phyloP scores from a whole-genome alignment of 2,888 invertebrate genomes.

The Stenchaetothrips biformis region DNA sequence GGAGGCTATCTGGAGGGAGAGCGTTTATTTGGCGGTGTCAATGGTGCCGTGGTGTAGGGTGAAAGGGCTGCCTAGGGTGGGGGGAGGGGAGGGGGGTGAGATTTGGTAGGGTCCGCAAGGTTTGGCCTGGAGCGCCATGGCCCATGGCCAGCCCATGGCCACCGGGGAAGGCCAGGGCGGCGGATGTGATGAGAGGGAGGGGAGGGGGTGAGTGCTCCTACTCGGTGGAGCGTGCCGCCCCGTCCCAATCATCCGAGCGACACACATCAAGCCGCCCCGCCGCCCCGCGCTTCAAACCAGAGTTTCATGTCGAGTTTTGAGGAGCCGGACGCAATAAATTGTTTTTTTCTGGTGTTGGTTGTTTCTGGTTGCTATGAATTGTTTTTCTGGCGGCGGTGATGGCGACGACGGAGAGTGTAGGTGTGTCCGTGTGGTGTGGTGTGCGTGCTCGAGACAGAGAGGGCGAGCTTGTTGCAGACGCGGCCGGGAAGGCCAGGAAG shows the following conservation, averaged over 20 bases:
- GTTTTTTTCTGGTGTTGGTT: too few species aligned
- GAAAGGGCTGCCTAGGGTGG: background rate
- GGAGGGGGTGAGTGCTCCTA: background rate
- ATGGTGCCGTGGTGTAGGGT: background rate
- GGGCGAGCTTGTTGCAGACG: too few species aligned
- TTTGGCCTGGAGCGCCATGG: background rate
- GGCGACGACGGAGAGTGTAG: too few species aligned
- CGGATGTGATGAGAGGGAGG: background rate
- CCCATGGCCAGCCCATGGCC: background rate
- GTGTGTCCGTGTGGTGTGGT: too few species aligned
- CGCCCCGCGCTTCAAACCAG: background rate
- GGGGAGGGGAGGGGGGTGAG: background rate
- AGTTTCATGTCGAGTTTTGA: background rate
- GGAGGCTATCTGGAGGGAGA: background rate
- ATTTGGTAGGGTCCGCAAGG: background rate
- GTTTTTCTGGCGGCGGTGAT: too few species aligned
- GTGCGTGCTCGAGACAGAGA: too few species aligned
- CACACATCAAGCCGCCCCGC: background rate
- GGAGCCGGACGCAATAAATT: too few species aligned
- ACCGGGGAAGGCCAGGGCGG: background rate
- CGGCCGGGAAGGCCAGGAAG: too few species aligned
- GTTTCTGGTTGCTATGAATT: too few species aligned
- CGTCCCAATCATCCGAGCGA: background rate
- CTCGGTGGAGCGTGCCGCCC: background rate
- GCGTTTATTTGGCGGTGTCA: constrained; percentile 6